Evolutionary conservation across 37 sponge, comb jelly and placozoan species (phyloP).

Genomic region (Halisarca cf. caerulea): DNA sequence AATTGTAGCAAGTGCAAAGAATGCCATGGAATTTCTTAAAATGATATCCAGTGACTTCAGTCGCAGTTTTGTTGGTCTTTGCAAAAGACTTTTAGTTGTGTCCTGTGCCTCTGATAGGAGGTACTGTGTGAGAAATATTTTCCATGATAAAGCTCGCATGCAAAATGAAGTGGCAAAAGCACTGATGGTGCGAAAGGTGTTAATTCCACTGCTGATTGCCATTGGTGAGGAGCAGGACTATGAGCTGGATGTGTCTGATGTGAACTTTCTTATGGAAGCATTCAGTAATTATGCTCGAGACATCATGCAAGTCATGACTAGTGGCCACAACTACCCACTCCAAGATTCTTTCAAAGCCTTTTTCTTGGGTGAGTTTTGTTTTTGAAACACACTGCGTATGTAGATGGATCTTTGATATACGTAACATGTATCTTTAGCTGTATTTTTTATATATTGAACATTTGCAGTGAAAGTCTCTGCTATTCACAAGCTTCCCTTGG

Average conservation of each 20-base stretch:
- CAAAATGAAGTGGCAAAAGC: slow-evolving; percentile 10
- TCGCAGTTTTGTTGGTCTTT: not conserved
- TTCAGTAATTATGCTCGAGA: not conserved
- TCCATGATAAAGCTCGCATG: not conserved
- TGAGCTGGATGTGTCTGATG: not conserved
- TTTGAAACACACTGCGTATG: not conserved
- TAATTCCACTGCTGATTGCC: not conserved
- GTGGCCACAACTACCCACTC: not conserved
- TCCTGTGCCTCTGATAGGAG: not conserved
- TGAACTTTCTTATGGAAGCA: not conserved
- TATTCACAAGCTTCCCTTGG: too few species aligned
- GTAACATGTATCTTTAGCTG: not conserved
- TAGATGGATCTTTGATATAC: not conserved
- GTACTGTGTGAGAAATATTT: not conserved
- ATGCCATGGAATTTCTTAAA: slow-evolving; percentile 3
- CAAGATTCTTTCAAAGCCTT: not conserved
- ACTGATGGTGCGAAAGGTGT: not conserved
- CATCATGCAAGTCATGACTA: not conserved
- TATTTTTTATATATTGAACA: not conserved
- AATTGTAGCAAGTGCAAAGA: not conserved
- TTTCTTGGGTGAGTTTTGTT: not conserved
- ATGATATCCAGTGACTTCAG: not conserved
- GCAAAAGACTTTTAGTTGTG: not conserved
- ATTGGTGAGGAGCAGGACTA: not conserved
- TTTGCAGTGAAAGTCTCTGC: too few species aligned